Base-by-base conservation (phyloP, 23 tunicate genomes). In the Ciona savignyi region DNA sequence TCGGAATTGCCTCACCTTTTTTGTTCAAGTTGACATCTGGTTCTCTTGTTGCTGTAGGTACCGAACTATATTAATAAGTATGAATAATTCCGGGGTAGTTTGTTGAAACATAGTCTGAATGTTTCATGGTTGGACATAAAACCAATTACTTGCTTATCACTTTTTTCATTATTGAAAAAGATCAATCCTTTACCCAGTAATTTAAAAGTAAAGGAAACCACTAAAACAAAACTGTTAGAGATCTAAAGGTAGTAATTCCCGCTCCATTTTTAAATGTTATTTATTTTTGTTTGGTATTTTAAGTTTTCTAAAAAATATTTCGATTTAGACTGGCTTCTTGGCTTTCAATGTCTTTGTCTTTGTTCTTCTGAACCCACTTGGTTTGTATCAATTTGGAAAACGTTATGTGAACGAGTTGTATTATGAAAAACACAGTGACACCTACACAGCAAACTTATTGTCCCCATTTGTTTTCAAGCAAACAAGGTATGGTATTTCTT, bases 361-460 rank as follows among this genome's bases (percentile, higher is more conserved):
- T 80, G 86, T 72, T 11, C 24, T 83, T 69, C 29, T 76, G 3
- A 84, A 91, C 71, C 97, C 97, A 2, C 23, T 74, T 33, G 61
- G 60, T 27, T 70, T 84, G 27, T 91, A 84, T 62, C 81, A 76
- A 72, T 91, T 91, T 71, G 76, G 80, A 26, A 80, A 77, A 60
- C 79, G 97, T 29, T 77, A 91, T 83, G 97, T 91, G 23, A 80
- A 66, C 28, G 71, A 84, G 65, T 62, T 91, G 4, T 77, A 84
- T 61, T 65, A 73, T 56, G 65, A 91, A 34, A 30, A 67, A n/a
- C 33, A 67, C 33, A 76, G 29, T 15, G 85, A 91, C 29, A 71
- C 60, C 2, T 91, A 91, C 68, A 91, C 91, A 4, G 97, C 90
- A 2, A 25, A 3, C 2, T 4, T 85, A 27, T 71, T 87, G 6